Conservation (phyloP, 1,140 invertebrate genomes). For the Magallana angulata region DNA sequence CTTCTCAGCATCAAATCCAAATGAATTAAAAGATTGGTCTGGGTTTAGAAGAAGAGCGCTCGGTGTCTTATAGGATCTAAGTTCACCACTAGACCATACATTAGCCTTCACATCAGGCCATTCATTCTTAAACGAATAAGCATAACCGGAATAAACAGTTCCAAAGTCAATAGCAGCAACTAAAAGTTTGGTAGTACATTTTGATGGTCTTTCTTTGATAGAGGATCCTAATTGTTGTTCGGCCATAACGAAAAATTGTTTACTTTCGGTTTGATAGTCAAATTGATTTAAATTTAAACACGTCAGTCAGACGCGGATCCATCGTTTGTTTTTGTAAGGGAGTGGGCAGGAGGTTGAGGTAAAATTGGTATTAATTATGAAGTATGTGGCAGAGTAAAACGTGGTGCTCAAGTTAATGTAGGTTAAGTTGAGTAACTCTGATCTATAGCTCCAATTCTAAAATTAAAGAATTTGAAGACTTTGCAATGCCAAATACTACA, state of each 20-base stretch:
- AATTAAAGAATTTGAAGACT: too few species aligned
- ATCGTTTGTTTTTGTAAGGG: too few species aligned
- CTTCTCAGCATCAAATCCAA: not conserved
- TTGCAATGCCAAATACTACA: too few species aligned
- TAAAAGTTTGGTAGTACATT: not conserved
- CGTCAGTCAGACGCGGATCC: too few species aligned
- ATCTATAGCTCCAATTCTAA: too few species aligned
- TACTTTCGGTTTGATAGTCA: not conserved
- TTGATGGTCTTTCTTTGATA: not conserved
- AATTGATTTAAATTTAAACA: too few species aligned
- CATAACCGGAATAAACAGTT: not conserved
- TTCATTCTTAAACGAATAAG: not conserved
- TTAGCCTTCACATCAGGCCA: not conserved
- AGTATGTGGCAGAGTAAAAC: too few species aligned
- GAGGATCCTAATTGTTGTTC: not conserved
- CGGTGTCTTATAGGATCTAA: not conserved
- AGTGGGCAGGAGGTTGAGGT: too few species aligned
- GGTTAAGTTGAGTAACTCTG: too few species aligned
- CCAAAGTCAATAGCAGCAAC: slow-evolving; percentile 7
- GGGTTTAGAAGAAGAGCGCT: slow-evolving; percentile 44
- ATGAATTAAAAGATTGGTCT: not conserved
- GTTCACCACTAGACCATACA: not conserved
- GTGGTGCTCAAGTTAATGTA: too few species aligned
- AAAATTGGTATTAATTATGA: too few species aligned
- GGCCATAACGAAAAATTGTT: not conserved